phyloP scores from a whole-genome alignment of 2,113 vertebrate species.

The Formicarius rufipectus region DNA sequence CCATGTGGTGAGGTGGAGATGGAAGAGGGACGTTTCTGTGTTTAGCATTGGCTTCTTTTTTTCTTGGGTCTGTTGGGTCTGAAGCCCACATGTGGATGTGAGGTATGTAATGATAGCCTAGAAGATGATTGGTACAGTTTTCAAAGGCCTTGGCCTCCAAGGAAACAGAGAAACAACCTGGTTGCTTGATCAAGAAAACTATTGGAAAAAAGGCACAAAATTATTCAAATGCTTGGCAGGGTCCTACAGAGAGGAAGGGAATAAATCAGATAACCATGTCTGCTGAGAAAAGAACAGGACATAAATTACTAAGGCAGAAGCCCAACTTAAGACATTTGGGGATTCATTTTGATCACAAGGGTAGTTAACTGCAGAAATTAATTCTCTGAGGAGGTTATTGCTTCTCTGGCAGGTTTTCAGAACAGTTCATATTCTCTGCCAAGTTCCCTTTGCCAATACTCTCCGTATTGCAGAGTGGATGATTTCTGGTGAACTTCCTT shows the following conservation, averaged over 20 bases:
- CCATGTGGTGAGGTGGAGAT: neutral
- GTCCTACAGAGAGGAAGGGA: neutral
- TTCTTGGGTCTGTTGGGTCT: neutral
- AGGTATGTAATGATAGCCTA: neutral
- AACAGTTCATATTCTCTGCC: neutral
- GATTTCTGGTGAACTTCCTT: neutral
- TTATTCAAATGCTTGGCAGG: neutral
- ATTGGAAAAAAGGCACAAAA: neutral
- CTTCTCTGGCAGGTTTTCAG: neutral
- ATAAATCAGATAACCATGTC: neutral
- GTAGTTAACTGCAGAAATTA: neutral
- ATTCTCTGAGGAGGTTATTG: constrained; percentile 19
- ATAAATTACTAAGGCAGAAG: neutral
- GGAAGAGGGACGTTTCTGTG: neutral
- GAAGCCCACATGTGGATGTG: neutral
- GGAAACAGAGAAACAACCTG: neutral
- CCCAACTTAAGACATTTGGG: neutral
- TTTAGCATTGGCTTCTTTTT: neutral
- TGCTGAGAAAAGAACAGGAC: neutral
- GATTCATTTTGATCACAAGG: constrained; percentile 14
- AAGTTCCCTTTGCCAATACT: neutral
- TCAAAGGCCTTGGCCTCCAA: neutral
- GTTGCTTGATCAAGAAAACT: neutral
- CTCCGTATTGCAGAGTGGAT: neutral
- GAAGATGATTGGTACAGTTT: neutral